phyloP scores from a whole-genome alignment of 1,140 invertebrate species.

The Mya arenaria region DNA sequence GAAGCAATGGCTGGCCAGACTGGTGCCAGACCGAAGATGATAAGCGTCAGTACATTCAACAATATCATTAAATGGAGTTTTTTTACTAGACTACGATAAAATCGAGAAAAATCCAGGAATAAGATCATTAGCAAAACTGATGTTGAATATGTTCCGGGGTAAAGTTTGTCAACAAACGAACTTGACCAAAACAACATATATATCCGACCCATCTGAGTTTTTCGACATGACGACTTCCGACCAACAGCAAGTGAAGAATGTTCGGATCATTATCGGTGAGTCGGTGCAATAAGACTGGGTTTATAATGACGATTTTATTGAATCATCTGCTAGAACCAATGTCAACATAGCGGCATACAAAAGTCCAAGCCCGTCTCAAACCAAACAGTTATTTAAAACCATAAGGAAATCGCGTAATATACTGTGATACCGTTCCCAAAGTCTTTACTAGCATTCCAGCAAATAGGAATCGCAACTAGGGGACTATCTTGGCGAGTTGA shows the following conservation, averaged over 20 bases:
- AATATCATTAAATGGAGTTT: slow-evolving; percentile 74
- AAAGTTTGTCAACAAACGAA: slow-evolving; percentile 59
- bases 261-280: neutral
- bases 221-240: slow-evolving; percentile 67
- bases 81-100: slow-evolving; percentile 74
- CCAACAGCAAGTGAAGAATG: slow-evolving; percentile 3
- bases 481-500: neutral
- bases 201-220: slow-evolving; percentile 60
- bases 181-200: slow-evolving; percentile 64
- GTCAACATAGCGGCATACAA: slow-evolving; percentile 78
- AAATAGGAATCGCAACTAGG: slow-evolving; percentile 41
- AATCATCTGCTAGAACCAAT: slow-evolving; percentile 62
- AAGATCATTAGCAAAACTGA: slow-evolving; percentile 60
- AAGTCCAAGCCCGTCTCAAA: slow-evolving; percentile 78
- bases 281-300: neutral
- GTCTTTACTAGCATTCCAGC: too few species aligned
- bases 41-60: slow-evolving; percentile 70
- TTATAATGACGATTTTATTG: slow-evolving; percentile 15
- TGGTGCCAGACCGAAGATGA: slow-evolving; percentile 43
- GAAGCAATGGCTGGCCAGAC: slow-evolving; percentile 59
- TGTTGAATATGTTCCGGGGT: slow-evolving; percentile 71
- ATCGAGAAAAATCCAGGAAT: slow-evolving; percentile 76
- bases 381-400: slow-evolving; percentile 77
- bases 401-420: slow-evolving; percentile 73
- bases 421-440: slow-evolving; percentile 79